Conservation (phyloP, 2,797 vertebrate genomes). For the Eleutherodactylus coqui region DNA sequence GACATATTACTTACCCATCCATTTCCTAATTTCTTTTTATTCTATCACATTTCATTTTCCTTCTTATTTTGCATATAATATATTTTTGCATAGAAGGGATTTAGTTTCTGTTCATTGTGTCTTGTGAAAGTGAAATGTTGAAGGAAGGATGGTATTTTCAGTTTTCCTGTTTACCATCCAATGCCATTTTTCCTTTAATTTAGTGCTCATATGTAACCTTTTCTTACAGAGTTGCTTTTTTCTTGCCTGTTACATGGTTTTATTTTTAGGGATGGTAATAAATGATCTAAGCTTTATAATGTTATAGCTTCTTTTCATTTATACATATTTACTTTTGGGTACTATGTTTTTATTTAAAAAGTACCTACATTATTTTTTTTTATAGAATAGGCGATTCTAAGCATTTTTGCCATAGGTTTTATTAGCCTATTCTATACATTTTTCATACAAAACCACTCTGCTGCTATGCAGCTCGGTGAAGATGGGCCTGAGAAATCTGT, state of each 20-base stretch:
- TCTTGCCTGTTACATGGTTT: not conserved
- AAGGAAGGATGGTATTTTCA: not conserved
- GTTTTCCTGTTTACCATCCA: not conserved
- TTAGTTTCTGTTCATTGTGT: not conserved
- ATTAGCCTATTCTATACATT: too few relatives aligned
- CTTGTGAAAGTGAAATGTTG: not conserved
- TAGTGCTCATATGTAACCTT: not conserved
- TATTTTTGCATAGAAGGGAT: not conserved
- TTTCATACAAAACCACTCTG: too few relatives aligned
- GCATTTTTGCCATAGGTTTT: too few relatives aligned
- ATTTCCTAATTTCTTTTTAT: constrained; percentile 35
- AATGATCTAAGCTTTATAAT: too few relatives aligned
- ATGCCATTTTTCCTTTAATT: not conserved
- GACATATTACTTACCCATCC: constrained; percentile 27
- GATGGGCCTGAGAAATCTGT: too few relatives aligned
- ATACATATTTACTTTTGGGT: too few relatives aligned
- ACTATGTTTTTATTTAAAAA: too few relatives aligned
- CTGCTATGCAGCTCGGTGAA: too few relatives aligned
- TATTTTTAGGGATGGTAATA: too few relatives aligned
- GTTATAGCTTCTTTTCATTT: not conserved
- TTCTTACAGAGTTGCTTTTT: not conserved
- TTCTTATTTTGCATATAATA: constrained; percentile 15
- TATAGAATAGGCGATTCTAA: too few relatives aligned
- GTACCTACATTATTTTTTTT: too few relatives aligned
- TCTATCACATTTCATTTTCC: constrained; percentile 6